These are phyloP conservation scores for Pluvialis apricaria DNA, from an alignment of 2,113 vertebrate species.

Conservation along the genomic window DNA sequence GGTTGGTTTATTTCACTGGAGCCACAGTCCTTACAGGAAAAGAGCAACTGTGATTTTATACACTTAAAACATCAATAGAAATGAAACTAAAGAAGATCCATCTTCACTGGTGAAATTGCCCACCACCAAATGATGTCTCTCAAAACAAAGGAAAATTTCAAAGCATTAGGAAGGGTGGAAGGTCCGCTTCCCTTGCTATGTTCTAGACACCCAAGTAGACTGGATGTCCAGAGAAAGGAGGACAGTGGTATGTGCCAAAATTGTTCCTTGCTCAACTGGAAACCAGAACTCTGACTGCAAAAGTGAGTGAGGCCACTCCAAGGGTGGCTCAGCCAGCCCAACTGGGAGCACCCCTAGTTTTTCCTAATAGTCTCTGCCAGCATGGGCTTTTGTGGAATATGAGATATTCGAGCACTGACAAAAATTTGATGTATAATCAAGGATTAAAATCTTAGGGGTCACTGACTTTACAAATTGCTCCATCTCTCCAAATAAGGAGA, in stretches of 20 bases:
- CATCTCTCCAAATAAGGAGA: background rate
- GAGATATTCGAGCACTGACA: background rate
- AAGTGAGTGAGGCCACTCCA: background rate
- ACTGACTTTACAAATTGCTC: background rate
- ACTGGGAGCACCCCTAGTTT: background rate
- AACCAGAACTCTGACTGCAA: background rate
- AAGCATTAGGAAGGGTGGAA: background rate
- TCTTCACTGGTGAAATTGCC: background rate
- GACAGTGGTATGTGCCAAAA: background rate
- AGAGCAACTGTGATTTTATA: background rate
- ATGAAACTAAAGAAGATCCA: background rate
- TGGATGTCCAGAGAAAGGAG: background rate
- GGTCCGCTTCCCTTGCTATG: background rate
- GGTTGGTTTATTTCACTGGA: background rate
- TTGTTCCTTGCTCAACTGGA: background rate
- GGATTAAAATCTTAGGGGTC: background rate
- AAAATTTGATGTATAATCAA: background rate
- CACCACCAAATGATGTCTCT: background rate
- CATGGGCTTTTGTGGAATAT: background rate
- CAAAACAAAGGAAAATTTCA: background rate
- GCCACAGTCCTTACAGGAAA: background rate
- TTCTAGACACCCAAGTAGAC: background rate
- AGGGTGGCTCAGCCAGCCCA: background rate
- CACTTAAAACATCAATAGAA: background rate
- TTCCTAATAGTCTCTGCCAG: background rate